Evolutionary conservation across 2,113 vertebrate species (phyloP), one percentile per base, ranked within the genome.

Genomic region (Dolichotis patagonum): DNA sequence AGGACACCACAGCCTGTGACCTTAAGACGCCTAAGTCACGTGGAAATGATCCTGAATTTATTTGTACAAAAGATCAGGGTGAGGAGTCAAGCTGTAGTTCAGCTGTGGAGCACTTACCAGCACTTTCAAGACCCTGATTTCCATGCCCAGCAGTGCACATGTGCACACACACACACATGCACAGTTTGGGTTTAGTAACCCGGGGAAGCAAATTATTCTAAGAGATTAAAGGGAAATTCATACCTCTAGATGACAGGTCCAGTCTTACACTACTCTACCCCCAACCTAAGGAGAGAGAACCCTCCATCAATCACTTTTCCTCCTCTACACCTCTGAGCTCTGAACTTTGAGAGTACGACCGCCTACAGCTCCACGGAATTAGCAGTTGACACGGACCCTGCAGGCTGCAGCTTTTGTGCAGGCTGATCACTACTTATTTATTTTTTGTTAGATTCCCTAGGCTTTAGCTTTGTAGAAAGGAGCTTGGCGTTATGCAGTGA

Each of bases 401-500:
- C 30, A 97, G 65, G 95, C 49, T 90, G n/a, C 81, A 87, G n/a
- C 32, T 97, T 95, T 98, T 84, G 97, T 97, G 60, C 93, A 87
- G 92, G 97, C 96, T 97, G 95, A 97, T 98, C 85, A 88, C 77
- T 83, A 75, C 41, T 98, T 97, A 93, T 93, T 97, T 98, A 89
- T 80, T 97, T 98, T 98, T 96, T 94, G 97, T 97, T 98, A 90
- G 52, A 93, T 97, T 98, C 86, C 95, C 71, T 71, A n/a, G 35
- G 77, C 56, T 98, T 97, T 97, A 85, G 97, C 97, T 96, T 97
- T 89, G 98, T 81, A 86, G 41, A 92, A 73, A 95, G 84, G 77
- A 87, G 46, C 60, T 98, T 96, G 98, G 58, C n/a, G 80, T 49
- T 67, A 96, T 84, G 78, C 78, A 97, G 46, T 95, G 75, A 98